Percentiles rank a stretch among this genome's conserved stretches.
Conservation (phyloP, 1,140 invertebrate genomes). For the Anagrus nilaparvatae region DNA sequence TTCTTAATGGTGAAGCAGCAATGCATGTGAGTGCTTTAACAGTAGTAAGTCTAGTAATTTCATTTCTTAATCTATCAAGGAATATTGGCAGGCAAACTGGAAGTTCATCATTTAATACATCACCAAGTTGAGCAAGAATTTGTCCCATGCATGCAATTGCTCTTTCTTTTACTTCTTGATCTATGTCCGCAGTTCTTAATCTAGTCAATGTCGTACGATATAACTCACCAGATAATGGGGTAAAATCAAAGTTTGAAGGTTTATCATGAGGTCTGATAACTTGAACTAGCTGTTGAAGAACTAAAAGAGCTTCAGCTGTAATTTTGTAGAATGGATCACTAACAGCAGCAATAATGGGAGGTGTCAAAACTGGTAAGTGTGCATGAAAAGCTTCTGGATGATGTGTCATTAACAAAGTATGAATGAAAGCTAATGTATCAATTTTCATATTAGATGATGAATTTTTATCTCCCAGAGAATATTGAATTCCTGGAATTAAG, state of each 20-base stretch:
- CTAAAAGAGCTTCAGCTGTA: slow-evolving; percentile 85
- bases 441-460: slow-evolving; percentile 98
- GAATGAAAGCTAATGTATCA: slow-evolving; percentile 87
- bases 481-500: slow-evolving; percentile 83
- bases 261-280: slow-evolving; percentile 77
- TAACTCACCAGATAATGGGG: slow-evolving; percentile 66
- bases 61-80: slow-evolving; percentile 87
- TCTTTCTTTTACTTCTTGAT: slow-evolving; percentile 96
- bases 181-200: slow-evolving; percentile 89
- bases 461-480: slow-evolving; percentile 84
- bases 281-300: slow-evolving; percentile 89
- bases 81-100: slow-evolving; percentile 85
- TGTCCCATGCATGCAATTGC: slow-evolving; percentile 97
- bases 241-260: slow-evolving; percentile 62
- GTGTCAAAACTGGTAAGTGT: slow-evolving; percentile 75
- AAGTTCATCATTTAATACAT: slow-evolving; percentile 63
- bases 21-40: slow-evolving; percentile 88
- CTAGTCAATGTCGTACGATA: slow-evolving; percentile 78
- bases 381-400: slow-evolving; percentile 56
- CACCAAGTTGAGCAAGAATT: slow-evolving; percentile 85
- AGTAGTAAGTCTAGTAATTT: slow-evolving; percentile 91
- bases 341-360: slow-evolving; percentile 78
- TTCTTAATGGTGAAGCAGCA: slow-evolving; percentile 77
- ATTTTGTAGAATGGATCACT: slow-evolving; percentile 98
- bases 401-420: slow-evolving; percentile 78